Evolutionary conservation across 2,113 vertebrate species (phyloP), one percentile per base, ranked within the genome.

Genomic region (Cygnus buccinator): DNA sequence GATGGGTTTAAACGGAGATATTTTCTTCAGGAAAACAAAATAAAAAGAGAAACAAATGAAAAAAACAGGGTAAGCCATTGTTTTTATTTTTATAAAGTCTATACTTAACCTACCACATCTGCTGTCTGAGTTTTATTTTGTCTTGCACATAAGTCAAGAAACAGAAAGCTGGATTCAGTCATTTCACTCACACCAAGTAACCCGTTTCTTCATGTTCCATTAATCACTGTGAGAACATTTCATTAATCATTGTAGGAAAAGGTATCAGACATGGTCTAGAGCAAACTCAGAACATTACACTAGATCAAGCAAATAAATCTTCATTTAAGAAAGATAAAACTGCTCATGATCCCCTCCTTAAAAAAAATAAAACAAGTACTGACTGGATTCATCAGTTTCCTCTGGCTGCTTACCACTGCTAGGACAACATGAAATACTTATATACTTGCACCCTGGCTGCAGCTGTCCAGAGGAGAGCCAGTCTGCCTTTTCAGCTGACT

Each of bases 251-350:
- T 73, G 6, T 28, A 48, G 13, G 28, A 41, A 89, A 89, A 33
- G 22, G 6, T 78, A 67, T 79, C 50, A 89, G 78, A 73, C 0
- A 0, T 55, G 21, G 19, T 62, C 44, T 58, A 77, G 8, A 77
- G 41, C 11, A 77, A 73, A 70, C 25, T n/a, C 76, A 14, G 39
- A 79, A 35, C 37, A 84, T 82, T 82, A 20, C 14, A 37, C 52
- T 65, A 52, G 39, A 62, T 76, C 31, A 94, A 75, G 7, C 6
- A 93, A 93, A 79, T 35, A 71, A 91, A 94, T 57, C 13, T 39
- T 93, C 18, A 59, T 74, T 91, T 87, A 59, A 75, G 72, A 86
- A 81, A 58, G 10, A 92, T 39, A 68, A 89, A 82, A 3, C 3
- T 84, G 50, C 11, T 75, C 10, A n/a, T 20, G 2, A 79, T 72